Evolutionary conservation across 1,140 invertebrate genomes (phyloP).

Genomic region (Hylaeus volcanicus): DNA sequence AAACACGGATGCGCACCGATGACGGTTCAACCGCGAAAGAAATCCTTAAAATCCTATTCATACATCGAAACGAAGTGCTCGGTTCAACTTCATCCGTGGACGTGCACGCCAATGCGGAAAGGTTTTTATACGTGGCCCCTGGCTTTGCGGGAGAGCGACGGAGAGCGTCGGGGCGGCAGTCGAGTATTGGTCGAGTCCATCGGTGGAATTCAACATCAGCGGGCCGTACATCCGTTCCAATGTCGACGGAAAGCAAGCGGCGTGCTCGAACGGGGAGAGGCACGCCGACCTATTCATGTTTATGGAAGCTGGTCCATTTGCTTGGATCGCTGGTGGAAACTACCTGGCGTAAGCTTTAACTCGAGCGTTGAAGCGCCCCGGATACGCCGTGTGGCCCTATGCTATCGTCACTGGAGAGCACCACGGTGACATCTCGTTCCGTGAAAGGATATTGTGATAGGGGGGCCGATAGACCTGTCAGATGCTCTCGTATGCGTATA

Average conservation of each 20-base stretch:
- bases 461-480: not conserved
- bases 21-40: conserved; percentile 32
- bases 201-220: conserved; percentile 61
- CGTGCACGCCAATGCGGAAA: not conserved
- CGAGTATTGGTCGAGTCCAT: conserved; percentile 56
- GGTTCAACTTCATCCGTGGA: not conserved
- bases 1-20: conserved; percentile 26
- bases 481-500: not conserved
- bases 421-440: conserved; percentile 35
- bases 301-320: conserved; percentile 67
- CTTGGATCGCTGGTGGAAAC: conserved; percentile 61
- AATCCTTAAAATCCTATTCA: conserved; percentile 64
- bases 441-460: conserved; percentile 5
- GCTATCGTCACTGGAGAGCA: conserved; percentile 7
- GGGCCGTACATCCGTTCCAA: conserved; percentile 60
- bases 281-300: conserved; percentile 62
- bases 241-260: conserved; percentile 62
- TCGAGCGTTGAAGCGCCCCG: conserved; percentile 52
- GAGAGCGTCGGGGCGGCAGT: not conserved
- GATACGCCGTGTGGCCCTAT: not conserved
- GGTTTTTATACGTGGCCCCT: conserved; percentile 3
- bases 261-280: conserved; percentile 51
- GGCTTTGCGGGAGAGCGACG: not conserved
- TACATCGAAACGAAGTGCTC: conserved; percentile 24
- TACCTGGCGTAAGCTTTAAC: conserved; percentile 61